Percentiles rank a stretch among this genome's conserved stretches.
Evolutionary conservation across 2,797 vertebrate genomes (phyloP).

Genomic region (Myripristis jacobus): DNA sequence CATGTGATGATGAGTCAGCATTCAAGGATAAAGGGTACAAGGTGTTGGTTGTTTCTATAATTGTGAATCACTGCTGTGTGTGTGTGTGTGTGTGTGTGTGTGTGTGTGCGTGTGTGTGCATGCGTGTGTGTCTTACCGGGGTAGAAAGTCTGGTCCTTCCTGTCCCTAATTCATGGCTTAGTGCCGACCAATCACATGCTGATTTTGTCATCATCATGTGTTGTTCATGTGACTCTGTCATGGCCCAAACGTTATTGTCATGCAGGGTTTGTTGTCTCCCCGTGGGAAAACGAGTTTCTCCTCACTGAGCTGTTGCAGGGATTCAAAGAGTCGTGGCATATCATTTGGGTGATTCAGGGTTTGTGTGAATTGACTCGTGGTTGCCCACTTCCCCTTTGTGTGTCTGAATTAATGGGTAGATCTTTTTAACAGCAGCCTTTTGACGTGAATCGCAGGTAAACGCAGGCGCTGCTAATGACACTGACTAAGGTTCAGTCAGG

Average conservation of each 20-base stretch:
- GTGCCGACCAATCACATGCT: conserved; percentile 31
- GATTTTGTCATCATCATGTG: conserved; percentile 24
- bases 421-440: no score
- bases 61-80: conserved; percentile 39
- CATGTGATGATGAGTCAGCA: conserved; percentile 58
- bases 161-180: conserved; percentile 51
- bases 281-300: no score
- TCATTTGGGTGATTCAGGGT: no score
- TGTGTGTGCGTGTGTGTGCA: not conserved
- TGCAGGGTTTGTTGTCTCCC: no score
- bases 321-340: not conserved
- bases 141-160: conserved; percentile 73
- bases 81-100: not conserved
- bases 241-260: no score
- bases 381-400: not conserved
- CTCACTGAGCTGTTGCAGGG: no score
- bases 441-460: no score
- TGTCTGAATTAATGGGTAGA: not conserved
- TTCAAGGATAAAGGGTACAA: not conserved
- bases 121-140: not conserved
- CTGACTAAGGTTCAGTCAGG: no score
- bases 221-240: conserved; percentile 27
- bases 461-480: no score
- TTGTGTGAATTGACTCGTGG: no score
- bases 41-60: conserved; percentile 32